A percentile compares a stretch with the other conserved stretches of the same genome.
phyloP scores from a whole-genome alignment of 2,113 vertebrate genomes.

The Petrocephalus zakoni region DNA sequence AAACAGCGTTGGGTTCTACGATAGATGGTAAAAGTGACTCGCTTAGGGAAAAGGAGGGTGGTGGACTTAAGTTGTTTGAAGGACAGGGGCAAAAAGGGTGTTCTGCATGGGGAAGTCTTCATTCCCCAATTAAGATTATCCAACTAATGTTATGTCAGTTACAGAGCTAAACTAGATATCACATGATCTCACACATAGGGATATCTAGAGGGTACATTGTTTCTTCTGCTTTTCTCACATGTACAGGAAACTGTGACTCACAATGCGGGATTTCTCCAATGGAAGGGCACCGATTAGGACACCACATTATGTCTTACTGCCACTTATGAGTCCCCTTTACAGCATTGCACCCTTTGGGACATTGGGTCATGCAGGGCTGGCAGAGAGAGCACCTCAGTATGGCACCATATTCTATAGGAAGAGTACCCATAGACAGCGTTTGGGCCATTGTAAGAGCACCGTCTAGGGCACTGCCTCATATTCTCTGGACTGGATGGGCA shows the following conservation, averaged over 20 bases:
- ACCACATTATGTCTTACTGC: too few relatives aligned
- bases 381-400: too few relatives aligned
- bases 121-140: background rate
- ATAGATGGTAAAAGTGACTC: background rate
- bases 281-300: too few relatives aligned
- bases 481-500: too few relatives aligned
- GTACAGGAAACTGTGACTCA: background rate
- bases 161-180: background rate
- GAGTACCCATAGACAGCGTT: too few relatives aligned
- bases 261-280: background rate
- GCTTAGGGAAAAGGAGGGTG: background rate
- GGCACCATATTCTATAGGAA: too few relatives aligned
- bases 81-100: background rate
- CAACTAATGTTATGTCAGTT: background rate
- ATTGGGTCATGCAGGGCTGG: too few relatives aligned
- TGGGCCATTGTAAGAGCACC: too few relatives aligned
- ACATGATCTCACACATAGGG: background rate
- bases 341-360: too few relatives aligned
- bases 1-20: background rate
- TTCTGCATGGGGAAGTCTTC: background rate
- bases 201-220: background rate
- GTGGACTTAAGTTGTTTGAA: background rate
- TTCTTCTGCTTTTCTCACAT: background rate
- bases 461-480: too few relatives aligned
- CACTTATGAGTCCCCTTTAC: too few relatives aligned